phyloP scores from a whole-genome alignment of 2,888 invertebrate species.

The Aphidoletes aphidimyza region DNA sequence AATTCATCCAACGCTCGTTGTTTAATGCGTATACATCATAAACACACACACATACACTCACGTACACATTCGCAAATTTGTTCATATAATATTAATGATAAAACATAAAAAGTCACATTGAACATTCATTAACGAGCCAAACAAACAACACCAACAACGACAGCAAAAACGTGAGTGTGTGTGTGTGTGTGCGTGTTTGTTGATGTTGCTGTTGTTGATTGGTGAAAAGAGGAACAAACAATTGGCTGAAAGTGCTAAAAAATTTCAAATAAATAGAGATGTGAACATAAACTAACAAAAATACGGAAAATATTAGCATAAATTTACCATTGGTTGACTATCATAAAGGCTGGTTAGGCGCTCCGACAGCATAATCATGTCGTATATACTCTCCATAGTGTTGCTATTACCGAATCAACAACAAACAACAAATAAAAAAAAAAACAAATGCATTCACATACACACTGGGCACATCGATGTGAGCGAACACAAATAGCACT shows the following conservation, averaged over 20 bases:
- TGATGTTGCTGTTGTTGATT: too few relatives aligned
- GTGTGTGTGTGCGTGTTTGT: too few relatives aligned
- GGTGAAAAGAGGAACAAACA: not conserved
- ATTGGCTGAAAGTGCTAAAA: not conserved
- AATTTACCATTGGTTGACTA: slow-evolving; percentile 67
- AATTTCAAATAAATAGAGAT: not conserved
- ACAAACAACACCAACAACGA: not conserved
- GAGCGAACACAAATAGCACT: too few relatives aligned
- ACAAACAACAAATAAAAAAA: too few relatives aligned
- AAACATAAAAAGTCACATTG: not conserved
- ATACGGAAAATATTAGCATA: not conserved
- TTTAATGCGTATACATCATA: not conserved
- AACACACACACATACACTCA: not conserved
- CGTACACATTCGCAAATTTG: not conserved
- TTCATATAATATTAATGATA: slow-evolving; percentile 6
- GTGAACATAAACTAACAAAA: not conserved
- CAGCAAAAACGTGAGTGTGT: not conserved
- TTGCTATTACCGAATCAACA: not conserved
- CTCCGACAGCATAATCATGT: slow-evolving; percentile 73
- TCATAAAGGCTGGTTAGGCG: slow-evolving; percentile 72
- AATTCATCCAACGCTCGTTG: not conserved
- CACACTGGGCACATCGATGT: too few relatives aligned
- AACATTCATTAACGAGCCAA: slow-evolving; percentile 1
- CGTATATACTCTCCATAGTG: slow-evolving; percentile 65
- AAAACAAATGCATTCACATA: too few relatives aligned